phyloP scores from a whole-genome alignment of 2,888 invertebrate species.

The Synanthedon formicaeformis region DNA sequence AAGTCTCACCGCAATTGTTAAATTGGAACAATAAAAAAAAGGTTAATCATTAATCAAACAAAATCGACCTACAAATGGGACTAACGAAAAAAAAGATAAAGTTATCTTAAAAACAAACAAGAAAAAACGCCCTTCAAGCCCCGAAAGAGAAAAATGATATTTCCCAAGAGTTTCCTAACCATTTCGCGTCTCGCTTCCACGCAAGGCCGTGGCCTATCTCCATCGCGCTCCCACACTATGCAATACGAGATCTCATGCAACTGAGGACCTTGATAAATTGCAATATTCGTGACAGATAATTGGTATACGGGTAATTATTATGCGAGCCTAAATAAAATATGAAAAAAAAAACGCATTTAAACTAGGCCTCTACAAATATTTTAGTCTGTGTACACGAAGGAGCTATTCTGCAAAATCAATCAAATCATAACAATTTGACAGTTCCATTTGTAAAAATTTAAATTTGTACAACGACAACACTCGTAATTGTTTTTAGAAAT shows the following conservation, averaged over 20 bases:
- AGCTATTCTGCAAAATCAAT: not conserved
- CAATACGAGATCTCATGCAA: constrained; percentile 67
- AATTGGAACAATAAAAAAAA: constrained; percentile 11
- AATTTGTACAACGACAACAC: not conserved
- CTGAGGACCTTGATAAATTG: constrained; percentile 65
- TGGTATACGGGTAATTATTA: constrained; percentile 60
- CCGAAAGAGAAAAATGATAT: constrained; percentile 65
- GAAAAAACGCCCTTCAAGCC: constrained; percentile 62
- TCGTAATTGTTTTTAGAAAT: not conserved
- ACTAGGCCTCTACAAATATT: not conserved
- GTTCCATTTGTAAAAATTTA: not conserved
- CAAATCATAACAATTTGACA: not conserved
- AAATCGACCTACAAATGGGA: constrained; percentile 40
- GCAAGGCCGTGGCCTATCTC: constrained; percentile 41
- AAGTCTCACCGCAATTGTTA: no score
- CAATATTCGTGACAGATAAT: constrained; percentile 69
- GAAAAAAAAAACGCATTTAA: constrained; percentile 4
- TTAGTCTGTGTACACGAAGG: not conserved
- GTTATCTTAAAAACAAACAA: constrained; percentile 37
- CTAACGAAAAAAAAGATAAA: constrained; percentile 37
- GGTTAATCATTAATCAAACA: constrained; percentile 6
- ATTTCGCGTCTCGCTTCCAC: constrained; percentile 45
- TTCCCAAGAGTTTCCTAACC: constrained; percentile 67
- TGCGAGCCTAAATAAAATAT: constrained; percentile 35
- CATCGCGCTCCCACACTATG: constrained; percentile 58